These are phyloP conservation scores for Melieria picta DNA, from an alignment of 2,888 invertebrate genomes.

Conservation along the genomic window DNA sequence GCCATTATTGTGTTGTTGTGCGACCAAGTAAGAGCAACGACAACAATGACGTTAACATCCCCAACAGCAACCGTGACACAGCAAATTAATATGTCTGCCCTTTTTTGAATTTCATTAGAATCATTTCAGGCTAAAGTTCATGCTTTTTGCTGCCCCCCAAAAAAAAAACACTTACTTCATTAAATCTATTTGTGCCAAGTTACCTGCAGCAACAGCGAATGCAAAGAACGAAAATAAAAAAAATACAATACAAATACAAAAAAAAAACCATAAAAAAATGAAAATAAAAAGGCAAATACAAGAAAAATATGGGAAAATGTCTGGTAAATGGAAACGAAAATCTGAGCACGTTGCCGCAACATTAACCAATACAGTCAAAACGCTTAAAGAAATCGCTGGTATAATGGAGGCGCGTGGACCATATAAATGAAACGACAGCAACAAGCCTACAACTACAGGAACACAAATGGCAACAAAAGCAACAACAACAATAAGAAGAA, in stretches of 20 bases:
- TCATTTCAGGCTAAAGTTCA: no score
- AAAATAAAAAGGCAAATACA: no score
- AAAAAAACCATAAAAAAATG: no score
- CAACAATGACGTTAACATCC: not conserved
- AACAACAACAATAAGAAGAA: not conserved
- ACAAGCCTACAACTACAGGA: no score
- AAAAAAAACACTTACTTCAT: constrained; percentile 1
- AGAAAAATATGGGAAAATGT: not conserved
- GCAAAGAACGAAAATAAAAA: not conserved
- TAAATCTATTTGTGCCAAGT: constrained; percentile 5
- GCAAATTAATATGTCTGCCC: constrained; percentile 24
- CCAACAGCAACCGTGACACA: no score
- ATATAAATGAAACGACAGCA: no score
- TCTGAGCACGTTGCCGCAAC: constrained; percentile 26
- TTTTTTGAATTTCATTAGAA: constrained; percentile 5
- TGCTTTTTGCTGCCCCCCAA: not conserved
- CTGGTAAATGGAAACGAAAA: constrained; percentile 3
- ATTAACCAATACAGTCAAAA: constrained; percentile 7
- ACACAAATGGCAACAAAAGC: constrained; percentile 9
- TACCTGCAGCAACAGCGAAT: not conserved
- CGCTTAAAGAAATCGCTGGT: no score
- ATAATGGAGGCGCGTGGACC: no score
- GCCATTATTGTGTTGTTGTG: no score
- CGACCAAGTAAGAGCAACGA: not conserved
- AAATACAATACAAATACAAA: constrained; percentile 9